phyloP scores from a whole-genome alignment of 2,113 vertebrate genomes.

The Varanus salvator region DNA sequence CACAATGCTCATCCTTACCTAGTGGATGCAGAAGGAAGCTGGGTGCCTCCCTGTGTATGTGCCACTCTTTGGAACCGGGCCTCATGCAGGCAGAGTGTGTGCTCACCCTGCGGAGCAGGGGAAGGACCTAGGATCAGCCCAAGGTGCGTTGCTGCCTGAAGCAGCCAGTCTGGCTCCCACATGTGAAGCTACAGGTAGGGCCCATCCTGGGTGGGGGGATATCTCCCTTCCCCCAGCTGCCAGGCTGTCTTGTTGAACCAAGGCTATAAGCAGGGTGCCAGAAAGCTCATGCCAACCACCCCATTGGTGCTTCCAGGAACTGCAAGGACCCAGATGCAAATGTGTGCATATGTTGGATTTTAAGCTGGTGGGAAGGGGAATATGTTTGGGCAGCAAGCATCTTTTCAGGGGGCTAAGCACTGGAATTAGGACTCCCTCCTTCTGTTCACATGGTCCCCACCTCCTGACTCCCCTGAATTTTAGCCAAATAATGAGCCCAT shows the following conservation, averaged over 20 bases:
- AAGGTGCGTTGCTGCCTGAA: neutral
- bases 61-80: neutral
- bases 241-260: neutral
- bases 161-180: neutral
- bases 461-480: neutral
- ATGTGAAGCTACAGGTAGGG: neutral
- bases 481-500: neutral
- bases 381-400: neutral
- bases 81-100: neutral
- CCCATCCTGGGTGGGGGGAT: neutral
- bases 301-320: neutral
- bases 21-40: neutral
- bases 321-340: neutral
- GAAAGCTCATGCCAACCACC: neutral
- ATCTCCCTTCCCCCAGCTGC: neutral
- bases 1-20: constrained; percentile 10
- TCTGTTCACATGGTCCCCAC: neutral
- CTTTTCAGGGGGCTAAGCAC: neutral
- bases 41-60: neutral
- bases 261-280: neutral
- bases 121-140: neutral
- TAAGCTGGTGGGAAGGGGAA: neutral
- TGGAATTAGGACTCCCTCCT: neutral
- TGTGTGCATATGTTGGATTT: neutral
- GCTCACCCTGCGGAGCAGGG: neutral